phyloP scores from a whole-genome alignment of 2,113 vertebrate species.

The Amazona vittata region DNA sequence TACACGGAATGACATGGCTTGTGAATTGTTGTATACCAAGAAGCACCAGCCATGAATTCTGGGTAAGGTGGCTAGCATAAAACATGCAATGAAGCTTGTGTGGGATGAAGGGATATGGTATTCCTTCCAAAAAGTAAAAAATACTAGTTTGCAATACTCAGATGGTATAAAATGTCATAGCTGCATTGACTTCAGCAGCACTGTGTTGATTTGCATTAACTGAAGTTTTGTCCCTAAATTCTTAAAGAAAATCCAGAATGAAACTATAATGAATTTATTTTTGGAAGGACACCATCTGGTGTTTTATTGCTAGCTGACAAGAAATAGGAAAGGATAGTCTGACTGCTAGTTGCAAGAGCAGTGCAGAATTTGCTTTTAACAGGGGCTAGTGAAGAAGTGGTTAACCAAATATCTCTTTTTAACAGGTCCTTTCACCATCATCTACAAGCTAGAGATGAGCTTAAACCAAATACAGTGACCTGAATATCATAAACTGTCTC shows the following conservation, averaged over 20 bases:
- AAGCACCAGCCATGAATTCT: neutral
- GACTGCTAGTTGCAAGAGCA: constrained; percentile 13
- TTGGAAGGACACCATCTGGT: constrained; percentile 67
- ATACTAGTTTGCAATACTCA: constrained; percentile 8
- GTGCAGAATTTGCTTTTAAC: constrained; percentile 13
- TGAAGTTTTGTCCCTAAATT: constrained; percentile 53
- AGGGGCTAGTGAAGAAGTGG: neutral
- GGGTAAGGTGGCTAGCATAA: neutral
- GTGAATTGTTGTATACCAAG: neutral
- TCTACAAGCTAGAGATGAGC: neutral
- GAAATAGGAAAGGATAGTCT: constrained; percentile 51
- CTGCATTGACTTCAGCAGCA: neutral
- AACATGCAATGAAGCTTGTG: neutral
- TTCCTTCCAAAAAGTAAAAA: constrained; percentile 23
- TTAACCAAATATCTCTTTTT: constrained; percentile 23
- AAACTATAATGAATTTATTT: constrained; percentile 70
- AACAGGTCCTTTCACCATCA: neutral
- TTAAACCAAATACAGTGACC: constrained; percentile 9
- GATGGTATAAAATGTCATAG: constrained; percentile 31
- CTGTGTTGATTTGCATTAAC: constrained; percentile 25
- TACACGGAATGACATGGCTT: neutral
- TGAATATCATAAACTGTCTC: neutral
- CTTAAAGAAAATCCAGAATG: constrained; percentile 57
- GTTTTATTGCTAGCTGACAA: constrained; percentile 63
- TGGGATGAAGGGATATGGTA: neutral